Percentiles rank a stretch among this genome's conserved stretches.
Evolutionary conservation across 2,113 vertebrate genomes (phyloP).

Genomic region (Setophaga coronata): DNA sequence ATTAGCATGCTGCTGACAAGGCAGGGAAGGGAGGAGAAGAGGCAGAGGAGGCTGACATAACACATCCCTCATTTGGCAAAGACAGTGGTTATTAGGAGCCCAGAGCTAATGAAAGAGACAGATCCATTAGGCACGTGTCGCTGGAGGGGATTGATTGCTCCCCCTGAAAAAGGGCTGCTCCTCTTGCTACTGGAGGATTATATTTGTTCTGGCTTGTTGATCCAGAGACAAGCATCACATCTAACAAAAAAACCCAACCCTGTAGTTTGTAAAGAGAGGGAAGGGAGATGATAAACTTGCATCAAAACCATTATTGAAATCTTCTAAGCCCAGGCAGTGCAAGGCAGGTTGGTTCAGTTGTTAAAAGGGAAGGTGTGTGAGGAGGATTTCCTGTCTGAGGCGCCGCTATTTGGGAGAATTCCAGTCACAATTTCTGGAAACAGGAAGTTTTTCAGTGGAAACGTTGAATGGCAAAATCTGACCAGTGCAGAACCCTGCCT

Average conservation of each 20-base stretch:
- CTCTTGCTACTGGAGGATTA: not conserved
- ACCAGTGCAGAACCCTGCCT: fast-evolving
- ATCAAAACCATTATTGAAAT: not conserved
- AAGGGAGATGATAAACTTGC: not conserved
- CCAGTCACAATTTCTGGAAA: not conserved
- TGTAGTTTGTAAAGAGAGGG: not conserved
- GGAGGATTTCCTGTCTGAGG: not conserved
- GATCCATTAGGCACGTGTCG: slow-evolving; percentile 15
- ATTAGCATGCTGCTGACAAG: slow-evolving; percentile 60
- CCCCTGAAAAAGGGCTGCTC: not conserved
- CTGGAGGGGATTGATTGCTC: not conserved
- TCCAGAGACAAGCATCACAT: not conserved
- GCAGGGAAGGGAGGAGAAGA: slow-evolving; percentile 43
- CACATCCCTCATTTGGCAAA: slow-evolving; percentile 34
- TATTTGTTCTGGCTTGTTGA: slow-evolving; percentile 16
- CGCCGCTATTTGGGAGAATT: not conserved
- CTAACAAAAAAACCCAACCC: not conserved
- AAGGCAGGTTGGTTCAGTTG: not conserved
- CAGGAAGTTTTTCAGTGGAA: not conserved
- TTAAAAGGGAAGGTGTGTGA: fast-evolving
- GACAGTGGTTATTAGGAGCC: slow-evolving; percentile 42
- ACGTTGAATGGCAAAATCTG: not conserved
- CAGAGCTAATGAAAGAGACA: slow-evolving; percentile 46
- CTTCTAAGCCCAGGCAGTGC: not conserved
- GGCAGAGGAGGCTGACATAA: not conserved